Conservation (phyloP, 2,888 invertebrate species). For the Sphaerophoria taeniata region DNA sequence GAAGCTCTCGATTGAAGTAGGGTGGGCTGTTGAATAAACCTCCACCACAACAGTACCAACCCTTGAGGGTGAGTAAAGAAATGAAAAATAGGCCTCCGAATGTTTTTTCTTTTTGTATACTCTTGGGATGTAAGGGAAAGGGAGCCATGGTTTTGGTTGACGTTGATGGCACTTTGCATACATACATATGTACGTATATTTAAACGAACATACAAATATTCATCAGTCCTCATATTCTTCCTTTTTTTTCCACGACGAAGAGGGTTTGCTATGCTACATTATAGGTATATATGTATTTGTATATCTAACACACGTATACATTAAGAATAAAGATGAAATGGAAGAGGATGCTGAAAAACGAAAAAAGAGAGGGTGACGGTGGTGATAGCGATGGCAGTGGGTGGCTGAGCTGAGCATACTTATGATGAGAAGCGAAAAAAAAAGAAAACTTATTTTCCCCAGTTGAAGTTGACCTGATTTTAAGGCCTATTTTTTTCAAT, state of each 20-base stretch:
- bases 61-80: constrained; percentile 61
- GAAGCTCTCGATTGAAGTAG: constrained; percentile 52
- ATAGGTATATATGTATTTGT: constrained; percentile 18
- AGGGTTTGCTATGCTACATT: constrained; percentile 69
- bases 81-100: constrained; percentile 73
- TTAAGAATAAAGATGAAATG: constrained; percentile 59
- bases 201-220: background rate
- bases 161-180: constrained; percentile 70
- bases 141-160: constrained; percentile 54
- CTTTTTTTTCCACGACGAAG: constrained; percentile 17
- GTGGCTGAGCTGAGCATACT: constrained; percentile 25
- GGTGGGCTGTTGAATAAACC: constrained; percentile 48
- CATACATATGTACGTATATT: constrained; percentile 28
- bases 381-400: constrained; percentile 22
- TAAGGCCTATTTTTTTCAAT: constrained; percentile 64
- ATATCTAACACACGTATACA: constrained; percentile 13
- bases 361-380: constrained; percentile 17
- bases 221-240: constrained; percentile 6
- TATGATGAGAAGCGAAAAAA: constrained; percentile 26
- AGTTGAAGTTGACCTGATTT: constrained; percentile 74
- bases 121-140: constrained; percentile 44
- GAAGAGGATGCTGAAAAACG: constrained; percentile 50
- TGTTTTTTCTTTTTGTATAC: constrained; percentile 51
- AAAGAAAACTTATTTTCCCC: constrained; percentile 53
- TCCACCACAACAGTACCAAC: constrained; percentile 37